A percentile compares a stretch with the other conserved stretches of the same genome.
phyloP scores from a whole-genome alignment of 2,888 invertebrate genomes.

The Glaucopsyche alexis region DNA sequence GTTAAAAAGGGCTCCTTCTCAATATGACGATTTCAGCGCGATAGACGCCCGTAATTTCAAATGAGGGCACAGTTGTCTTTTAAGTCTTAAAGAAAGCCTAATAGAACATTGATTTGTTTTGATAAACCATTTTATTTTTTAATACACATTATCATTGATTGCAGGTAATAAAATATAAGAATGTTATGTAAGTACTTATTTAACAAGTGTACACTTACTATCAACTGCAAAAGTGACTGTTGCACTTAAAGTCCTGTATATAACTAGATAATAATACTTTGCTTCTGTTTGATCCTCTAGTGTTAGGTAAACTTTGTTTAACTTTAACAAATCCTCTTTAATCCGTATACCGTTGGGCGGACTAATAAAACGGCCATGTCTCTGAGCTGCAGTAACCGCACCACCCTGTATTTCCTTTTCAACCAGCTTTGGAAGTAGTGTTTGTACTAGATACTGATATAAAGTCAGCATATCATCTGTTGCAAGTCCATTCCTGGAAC shows the following conservation, averaged over 20 bases:
- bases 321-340: conserved; percentile 78
- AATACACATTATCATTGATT: too few relatives aligned
- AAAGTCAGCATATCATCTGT: conserved; percentile 92
- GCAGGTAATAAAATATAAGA: too few relatives aligned
- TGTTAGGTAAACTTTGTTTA: conserved; percentile 86
- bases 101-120: too few relatives aligned
- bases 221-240: conserved; percentile 92
- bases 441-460: conserved; percentile 91
- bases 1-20: too few relatives aligned
- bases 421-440: conserved; percentile 87
- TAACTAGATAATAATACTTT: conserved; percentile 86
- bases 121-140: too few relatives aligned
- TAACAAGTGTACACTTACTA: conserved; percentile 73
- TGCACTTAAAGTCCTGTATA: conserved; percentile 92
- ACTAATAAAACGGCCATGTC: conserved; percentile 71
- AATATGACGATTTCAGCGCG: too few relatives aligned
- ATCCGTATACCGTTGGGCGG: conserved; percentile 67
- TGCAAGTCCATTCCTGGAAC: conserved; percentile 89
- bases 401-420: conserved; percentile 86
- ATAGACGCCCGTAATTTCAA: too few relatives aligned
- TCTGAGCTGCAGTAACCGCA: conserved; percentile 75
- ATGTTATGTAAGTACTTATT: too few relatives aligned
- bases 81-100: too few relatives aligned
- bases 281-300: conserved; percentile 76
- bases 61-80: too few relatives aligned